A percentile compares a stretch with the other conserved stretches of the same genome.
Conservation (phyloP, 2,113 vertebrate genomes). For the Nycticorax nycticorax region DNA sequence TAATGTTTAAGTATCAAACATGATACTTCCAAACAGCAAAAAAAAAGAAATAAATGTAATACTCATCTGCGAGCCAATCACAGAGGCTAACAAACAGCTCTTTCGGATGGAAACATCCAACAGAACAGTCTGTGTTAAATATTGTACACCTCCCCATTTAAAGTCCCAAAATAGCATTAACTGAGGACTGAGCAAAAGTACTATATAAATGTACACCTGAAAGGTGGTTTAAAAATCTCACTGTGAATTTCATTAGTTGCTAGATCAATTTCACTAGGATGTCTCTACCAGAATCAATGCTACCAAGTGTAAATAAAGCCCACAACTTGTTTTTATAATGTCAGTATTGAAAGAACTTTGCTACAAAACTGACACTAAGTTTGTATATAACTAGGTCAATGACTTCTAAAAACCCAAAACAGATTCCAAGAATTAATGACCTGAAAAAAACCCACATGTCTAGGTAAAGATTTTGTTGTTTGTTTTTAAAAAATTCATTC, state of each 20-base stretch:
- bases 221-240: neutral
- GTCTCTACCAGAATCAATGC: neutral
- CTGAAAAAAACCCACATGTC: neutral
- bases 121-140: neutral
- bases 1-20: neutral
- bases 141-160: neutral
- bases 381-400: neutral
- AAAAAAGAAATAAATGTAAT: neutral
- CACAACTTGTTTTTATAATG: neutral
- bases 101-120: neutral
- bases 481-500: neutral
- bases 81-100: neutral
- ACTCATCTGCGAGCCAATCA: neutral
- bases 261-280: neutral
- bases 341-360: neutral
- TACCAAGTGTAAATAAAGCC: neutral
- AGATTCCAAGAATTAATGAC: neutral
- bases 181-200: neutral
- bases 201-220: neutral
- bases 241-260: neutral
- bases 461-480: neutral
- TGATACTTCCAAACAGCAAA: neutral
- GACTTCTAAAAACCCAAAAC: neutral
- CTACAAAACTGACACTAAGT: neutral
- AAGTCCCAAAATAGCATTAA: neutral